Evolutionary conservation across 2,113 vertebrate species (phyloP).

Genomic region (Nothoprocta pentlandii): DNA sequence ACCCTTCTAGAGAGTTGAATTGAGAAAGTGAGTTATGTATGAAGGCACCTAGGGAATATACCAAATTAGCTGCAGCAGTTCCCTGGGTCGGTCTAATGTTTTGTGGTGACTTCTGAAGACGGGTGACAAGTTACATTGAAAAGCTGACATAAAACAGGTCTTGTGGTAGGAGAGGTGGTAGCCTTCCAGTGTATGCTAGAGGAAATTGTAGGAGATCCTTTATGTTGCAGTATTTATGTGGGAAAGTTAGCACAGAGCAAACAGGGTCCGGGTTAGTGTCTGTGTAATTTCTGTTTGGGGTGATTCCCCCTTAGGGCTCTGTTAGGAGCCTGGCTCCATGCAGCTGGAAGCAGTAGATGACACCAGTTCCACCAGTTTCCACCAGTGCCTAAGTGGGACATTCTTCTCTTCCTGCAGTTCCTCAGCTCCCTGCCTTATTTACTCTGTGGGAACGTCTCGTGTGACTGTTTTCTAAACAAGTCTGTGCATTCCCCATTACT

Average conservation of each 20-base stretch:
- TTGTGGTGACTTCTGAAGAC: neutral
- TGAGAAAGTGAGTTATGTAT: neutral
- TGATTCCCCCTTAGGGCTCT: neutral
- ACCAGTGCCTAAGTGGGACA: neutral
- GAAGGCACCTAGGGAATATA: no score
- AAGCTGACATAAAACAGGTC: neutral
- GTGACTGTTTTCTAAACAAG: neutral
- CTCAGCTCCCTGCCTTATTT: neutral
- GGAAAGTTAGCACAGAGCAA: neutral
- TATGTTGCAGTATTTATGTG: neutral
- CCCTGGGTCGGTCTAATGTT: neutral
- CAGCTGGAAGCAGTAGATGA: neutral
- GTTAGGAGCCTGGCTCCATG: neutral
- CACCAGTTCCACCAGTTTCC: neutral
- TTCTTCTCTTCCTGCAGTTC: neutral
- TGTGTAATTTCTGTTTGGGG: neutral
- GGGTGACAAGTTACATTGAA: neutral
- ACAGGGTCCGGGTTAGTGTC: neutral
- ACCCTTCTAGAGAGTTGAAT: neutral
- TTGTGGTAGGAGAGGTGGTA: neutral
- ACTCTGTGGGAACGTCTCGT: neutral
- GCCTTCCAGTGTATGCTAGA: neutral
- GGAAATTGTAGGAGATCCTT: conserved; percentile 18
- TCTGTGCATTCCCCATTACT: neutral
- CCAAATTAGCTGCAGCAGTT: neutral